Base-by-base conservation (phyloP, 2,113 vertebrate genomes). In the Pteruthius melanotis region DNA sequence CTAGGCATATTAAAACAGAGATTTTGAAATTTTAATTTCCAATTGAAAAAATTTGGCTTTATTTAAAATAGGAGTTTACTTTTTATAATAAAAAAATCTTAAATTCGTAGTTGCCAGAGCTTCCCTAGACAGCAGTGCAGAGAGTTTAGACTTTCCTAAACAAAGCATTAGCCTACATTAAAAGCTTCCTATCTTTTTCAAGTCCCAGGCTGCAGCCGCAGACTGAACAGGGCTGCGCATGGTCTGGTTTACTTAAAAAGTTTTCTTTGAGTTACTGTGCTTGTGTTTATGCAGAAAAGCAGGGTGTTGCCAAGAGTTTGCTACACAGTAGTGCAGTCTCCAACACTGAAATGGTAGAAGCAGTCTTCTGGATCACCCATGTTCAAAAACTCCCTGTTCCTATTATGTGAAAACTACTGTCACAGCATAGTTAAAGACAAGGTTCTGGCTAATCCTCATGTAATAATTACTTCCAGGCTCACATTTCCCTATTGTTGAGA, bases 341-440 rank as follows among this genome's bases (percentile, higher is more conserved):
- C 26, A 53, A 37, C 80, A 24, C 64, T 64, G 39, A 53, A 54
- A 64, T 9, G 6, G 9, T 72, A 30, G 27, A 57, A 65, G 14
- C 15, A 30, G 2, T 1, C n/a, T 71, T 61, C 23, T 11, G 1
- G 45, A 30, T 72, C 39, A 35, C 15, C 14, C 4, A 2, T 7
- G 6, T 30, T 59, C 22, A 54, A 63, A 69, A 64, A 5, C n/a
- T 68, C 33, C 11, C 9, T 40, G 11, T 53, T 60, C 31, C 44
- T 44, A 2, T 54, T 40, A 44, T 3, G 13, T 44, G 12, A 66
- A 65, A 69, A 37, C n/a, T 57, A 15, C 31, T 50, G 23, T 27
- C 40, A 21, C 33, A 28, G 15, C 30, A 27, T 5, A 49, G 5
- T 39, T 77, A 56, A 66, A 54, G 15, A 20, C 15, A 4, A 79